Conservation (phyloP, 2,113 vertebrate genomes). For the Coregonus clupeaformis region DNA sequence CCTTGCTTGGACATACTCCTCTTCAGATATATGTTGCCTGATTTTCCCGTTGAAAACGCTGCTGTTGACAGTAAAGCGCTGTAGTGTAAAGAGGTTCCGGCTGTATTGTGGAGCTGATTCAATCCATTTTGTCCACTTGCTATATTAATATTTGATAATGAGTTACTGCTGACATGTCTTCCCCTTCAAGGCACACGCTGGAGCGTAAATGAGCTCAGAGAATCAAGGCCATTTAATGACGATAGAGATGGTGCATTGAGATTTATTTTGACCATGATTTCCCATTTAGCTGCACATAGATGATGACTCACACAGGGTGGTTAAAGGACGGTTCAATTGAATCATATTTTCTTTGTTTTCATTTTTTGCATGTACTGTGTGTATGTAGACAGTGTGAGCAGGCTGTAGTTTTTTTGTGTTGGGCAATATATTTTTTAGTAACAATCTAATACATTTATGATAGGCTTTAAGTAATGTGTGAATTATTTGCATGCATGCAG, state of each 20-base stretch:
- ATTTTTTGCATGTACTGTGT: slow-evolving; percentile 35
- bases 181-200: slow-evolving; percentile 13
- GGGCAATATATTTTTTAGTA: slow-evolving; percentile 23
- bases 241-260: neutral
- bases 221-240: slow-evolving; percentile 30
- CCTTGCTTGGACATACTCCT: neutral
- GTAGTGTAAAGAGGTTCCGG: neutral
- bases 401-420: slow-evolving; percentile 46
- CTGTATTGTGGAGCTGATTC: slow-evolving; percentile 12
- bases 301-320: slow-evolving; percentile 29
- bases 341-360: slow-evolving; percentile 48
- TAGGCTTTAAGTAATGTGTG: slow-evolving; percentile 10
- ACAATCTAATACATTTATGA: slow-evolving; percentile 30
- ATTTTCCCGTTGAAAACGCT: neutral
- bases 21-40: neutral
- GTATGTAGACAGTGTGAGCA: slow-evolving; percentile 49
- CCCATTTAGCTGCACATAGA: slow-evolving; percentile 29
- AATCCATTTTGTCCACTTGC: slow-evolving; percentile 15
- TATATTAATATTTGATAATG: neutral
- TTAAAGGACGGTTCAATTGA: neutral
- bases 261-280: slow-evolving; percentile 11
- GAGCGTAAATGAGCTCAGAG: slow-evolving; percentile 16
- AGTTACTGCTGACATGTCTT: slow-evolving; percentile 10
- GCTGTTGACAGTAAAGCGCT: slow-evolving; percentile 20
- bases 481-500: slow-evolving; percentile 72